These are phyloP conservation scores for Planiliza haematocheilus DNA, from an alignment of 2,113 vertebrate species.

Conservation along the genomic window DNA sequence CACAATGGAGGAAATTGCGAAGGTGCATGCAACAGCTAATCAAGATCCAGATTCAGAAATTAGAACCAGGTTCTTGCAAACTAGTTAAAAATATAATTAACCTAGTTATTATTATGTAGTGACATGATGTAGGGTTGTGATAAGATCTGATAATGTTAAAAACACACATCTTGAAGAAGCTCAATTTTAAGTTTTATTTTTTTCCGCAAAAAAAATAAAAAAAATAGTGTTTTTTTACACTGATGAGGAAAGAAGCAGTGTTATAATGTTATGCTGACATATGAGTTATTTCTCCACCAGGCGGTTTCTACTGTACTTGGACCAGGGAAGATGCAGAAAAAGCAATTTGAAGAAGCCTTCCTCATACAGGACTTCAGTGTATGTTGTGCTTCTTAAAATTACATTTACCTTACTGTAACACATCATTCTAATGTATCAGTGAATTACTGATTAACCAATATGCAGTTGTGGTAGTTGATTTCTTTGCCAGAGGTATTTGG, in stretches of 20 bases:
- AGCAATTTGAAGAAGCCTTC: conserved; percentile 85
- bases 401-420: neutral
- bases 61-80: neutral
- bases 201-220: too few species aligned
- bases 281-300: conserved; percentile 70
- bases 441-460: too few species aligned
- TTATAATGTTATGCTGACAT: too few species aligned
- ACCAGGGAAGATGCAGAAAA: conserved; percentile 85
- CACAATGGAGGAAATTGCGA: conserved; percentile 86
- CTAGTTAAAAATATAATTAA: neutral
- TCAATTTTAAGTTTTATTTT: too few species aligned
- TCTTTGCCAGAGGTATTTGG: too few species aligned
- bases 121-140: too few species aligned
- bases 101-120: neutral
- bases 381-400: conserved; percentile 59
- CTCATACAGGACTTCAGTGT: conserved; percentile 87
- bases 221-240: too few species aligned
- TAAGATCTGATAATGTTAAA: too few species aligned
- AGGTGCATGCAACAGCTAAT: conserved; percentile 79
- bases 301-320: conserved; percentile 85
- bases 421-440: neutral
- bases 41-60: neutral
- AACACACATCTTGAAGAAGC: too few species aligned
- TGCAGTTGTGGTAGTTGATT: too few species aligned
- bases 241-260: too few species aligned